phyloP scores from a whole-genome alignment of 2,888 invertebrate species.

The Ornithoptera alexandrae region DNA sequence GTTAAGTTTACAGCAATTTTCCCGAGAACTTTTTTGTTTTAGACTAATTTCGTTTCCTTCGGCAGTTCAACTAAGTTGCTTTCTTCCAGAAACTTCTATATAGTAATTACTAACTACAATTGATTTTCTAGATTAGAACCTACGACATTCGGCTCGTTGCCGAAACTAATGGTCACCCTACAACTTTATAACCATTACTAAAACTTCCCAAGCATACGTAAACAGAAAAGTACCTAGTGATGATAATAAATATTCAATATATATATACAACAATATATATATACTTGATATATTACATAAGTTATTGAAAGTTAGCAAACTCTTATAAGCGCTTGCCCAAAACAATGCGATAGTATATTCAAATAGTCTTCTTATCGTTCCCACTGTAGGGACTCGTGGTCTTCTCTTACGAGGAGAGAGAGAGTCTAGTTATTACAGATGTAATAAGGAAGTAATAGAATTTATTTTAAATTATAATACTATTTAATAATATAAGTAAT shows the following conservation, averaged over 20 bases:
- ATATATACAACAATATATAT: neutral
- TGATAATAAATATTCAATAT: neutral
- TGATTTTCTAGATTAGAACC: neutral
- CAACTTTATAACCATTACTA: neutral
- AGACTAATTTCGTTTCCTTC: too few species aligned
- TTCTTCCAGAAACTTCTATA: neutral
- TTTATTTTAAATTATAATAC: too few species aligned
- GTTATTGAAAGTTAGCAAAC: neutral
- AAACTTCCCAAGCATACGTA: neutral
- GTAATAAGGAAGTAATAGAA: too few species aligned
- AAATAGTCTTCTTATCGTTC: too few species aligned
- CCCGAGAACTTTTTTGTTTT: too few species aligned
- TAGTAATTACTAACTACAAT: neutral
- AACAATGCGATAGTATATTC: too few species aligned
- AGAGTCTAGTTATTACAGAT: too few species aligned
- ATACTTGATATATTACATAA: neutral
- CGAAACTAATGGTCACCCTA: neutral
- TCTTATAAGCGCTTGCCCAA: too few species aligned
- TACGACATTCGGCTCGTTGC: neutral
- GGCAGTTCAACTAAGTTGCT: neutral
- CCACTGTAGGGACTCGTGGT: too few species aligned
- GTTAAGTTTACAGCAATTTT: too few species aligned
- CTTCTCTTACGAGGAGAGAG: too few species aligned
- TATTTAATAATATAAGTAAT: too few species aligned
- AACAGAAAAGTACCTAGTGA: constrained; percentile 1